Base-by-base conservation (phyloP, 1,140 invertebrate species). In the Oncopodura yosiiana region DNA sequence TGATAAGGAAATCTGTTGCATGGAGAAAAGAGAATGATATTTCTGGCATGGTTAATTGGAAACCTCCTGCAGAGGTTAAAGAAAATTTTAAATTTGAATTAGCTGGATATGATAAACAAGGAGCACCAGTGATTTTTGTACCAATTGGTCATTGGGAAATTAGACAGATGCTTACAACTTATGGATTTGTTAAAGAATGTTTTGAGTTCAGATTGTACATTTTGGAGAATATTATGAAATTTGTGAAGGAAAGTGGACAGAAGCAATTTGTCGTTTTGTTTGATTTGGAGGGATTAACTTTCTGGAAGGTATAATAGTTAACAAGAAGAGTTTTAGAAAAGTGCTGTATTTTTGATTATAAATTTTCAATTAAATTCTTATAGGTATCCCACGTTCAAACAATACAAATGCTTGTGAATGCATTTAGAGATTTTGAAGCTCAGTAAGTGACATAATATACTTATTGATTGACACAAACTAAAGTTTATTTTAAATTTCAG, bases 11-110 rank as follows among this genome's bases (percentile, higher is more conserved):
- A 48, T 37, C 46, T 1, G 14, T 56, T 1, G 27, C 32, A 6
- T 56, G 54, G 54, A 16, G 54, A 19, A 56, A 56, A 38, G 54
- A 56, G 2, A 56, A 56, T 32, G 43, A 56, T 29, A 48, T 56
- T 5, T 30, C n/a, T 1, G n/a, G 27, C 16, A 50, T 36, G 12
- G 30, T 56, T 9, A 44, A 56, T 23, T 56, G 54, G 54, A 49
- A 21, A n/a, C 46, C 48, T 12, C 30, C 46, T 4, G 19, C 23
- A 39, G 30, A 21, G 19, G 19, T 56, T 14, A n/a, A 19, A 8
- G 54, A 56, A 3, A 39, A 56, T 45, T 56, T 50, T 24, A 16
- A 23, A 19, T 56, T 50, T 39, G 32, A 49, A 34, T 56, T 34
- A 11, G 5, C 39, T 24, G 54, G 54, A 1, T 9, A 29, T 14